Conservation (phyloP, 2,797 vertebrate genomes). For the Argyrosomus regius region DNA sequence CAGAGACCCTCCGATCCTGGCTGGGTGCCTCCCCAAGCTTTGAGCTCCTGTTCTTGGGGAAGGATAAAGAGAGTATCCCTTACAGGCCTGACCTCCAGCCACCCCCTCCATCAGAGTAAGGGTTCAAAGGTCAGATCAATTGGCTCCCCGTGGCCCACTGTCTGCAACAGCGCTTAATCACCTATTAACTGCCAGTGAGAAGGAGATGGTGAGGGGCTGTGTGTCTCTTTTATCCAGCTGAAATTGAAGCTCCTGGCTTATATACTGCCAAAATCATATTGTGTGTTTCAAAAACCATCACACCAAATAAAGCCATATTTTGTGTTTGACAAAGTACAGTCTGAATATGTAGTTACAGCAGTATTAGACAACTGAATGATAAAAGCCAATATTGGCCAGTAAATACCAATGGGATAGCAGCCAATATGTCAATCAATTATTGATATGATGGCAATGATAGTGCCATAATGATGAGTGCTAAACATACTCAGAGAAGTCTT, state of each 20-base stretch:
- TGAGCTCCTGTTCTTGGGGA: constrained; percentile 92
- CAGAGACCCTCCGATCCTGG: constrained; percentile 88
- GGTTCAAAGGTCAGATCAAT: constrained; percentile 94
- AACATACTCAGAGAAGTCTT: background rate
- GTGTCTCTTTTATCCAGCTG: constrained; percentile 50
- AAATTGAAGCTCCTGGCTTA: constrained; percentile 38
- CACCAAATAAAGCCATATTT: background rate
- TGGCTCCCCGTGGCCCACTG: constrained; percentile 91
- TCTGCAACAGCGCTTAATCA: constrained; percentile 94
- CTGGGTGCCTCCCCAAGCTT: constrained; percentile 92
- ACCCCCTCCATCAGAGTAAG: constrained; percentile 87
- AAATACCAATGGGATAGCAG: background rate
- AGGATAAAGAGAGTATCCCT: constrained; percentile 98
- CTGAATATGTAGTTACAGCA: background rate
- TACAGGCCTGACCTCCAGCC: constrained; percentile 97
- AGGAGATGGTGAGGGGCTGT: constrained; percentile 35
- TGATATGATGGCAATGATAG: background rate
- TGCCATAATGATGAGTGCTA: background rate
- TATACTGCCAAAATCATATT: constrained; percentile 8
- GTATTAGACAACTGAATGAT: background rate
- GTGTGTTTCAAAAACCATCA: background rate
- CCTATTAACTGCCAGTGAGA: constrained; percentile 88
- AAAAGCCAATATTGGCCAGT: background rate
- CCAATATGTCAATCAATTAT: background rate
- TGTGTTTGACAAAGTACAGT: background rate